Evolutionary conservation across 1,140 invertebrate species (phyloP).

Genomic region (Archegozetes longisetosus): DNA sequence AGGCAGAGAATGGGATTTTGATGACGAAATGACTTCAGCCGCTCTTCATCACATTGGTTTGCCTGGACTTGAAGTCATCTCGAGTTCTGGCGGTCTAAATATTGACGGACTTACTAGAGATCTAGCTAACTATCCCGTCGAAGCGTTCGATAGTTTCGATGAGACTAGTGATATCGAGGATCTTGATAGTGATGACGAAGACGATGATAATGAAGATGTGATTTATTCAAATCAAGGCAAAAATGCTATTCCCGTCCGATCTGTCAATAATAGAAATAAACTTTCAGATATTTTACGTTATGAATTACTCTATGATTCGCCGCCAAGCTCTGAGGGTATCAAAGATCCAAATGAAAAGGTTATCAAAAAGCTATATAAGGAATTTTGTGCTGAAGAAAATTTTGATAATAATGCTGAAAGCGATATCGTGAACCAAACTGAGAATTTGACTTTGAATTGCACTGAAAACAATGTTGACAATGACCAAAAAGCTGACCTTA

Average conservation of each 20-base stretch:
- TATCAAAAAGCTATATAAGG: neutral
- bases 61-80: slow-evolving; percentile 22
- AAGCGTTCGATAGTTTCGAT: neutral
- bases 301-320: slow-evolving; percentile 7
- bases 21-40: slow-evolving; percentile 8
- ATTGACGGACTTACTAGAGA: slow-evolving; percentile 25
- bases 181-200: slow-evolving; percentile 5
- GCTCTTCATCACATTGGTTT: slow-evolving; percentile 13
- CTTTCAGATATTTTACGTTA: slow-evolving; percentile 5
- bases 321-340: neutral
- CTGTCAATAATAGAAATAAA: neutral
- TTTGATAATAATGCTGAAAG: neutral
- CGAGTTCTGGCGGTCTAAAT: slow-evolving; percentile 21
- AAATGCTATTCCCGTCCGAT: neutral
- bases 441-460: neutral
- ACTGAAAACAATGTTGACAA: neutral
- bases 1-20: neutral
- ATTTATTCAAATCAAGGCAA: neutral
- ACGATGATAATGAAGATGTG: slow-evolving; percentile 9
- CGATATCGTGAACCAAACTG: too few relatives aligned
- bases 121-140: slow-evolving; percentile 23
- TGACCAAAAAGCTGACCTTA: neutral
- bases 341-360: neutral
- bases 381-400: neutral
- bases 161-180: neutral